A percentile compares a stretch with the other conserved stretches of the same genome.
These are phyloP conservation scores for Hiodon alosoides DNA, from an alignment of 2,113 vertebrate species.

Conservation along the genomic window DNA sequence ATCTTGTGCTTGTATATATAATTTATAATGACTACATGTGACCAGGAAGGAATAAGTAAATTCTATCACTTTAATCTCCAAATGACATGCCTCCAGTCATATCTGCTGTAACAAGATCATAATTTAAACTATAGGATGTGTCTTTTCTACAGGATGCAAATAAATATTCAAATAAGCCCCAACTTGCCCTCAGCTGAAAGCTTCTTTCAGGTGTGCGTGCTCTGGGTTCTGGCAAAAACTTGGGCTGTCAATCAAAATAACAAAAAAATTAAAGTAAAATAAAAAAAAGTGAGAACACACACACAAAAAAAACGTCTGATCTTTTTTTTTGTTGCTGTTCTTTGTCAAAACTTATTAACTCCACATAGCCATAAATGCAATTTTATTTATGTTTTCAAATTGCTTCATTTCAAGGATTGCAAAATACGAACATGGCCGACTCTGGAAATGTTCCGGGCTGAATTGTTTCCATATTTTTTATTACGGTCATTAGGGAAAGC, in stretches of 20 bases:
- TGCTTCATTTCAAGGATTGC: background rate
- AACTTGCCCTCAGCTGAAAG: conserved; percentile 35
- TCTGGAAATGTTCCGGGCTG: background rate
- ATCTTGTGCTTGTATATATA: conserved; percentile 30
- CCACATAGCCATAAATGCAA: background rate
- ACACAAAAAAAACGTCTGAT: conserved; percentile 35
- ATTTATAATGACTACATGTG: conserved; percentile 58
- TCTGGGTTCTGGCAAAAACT: conserved; percentile 59
- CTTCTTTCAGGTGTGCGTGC: conserved; percentile 44
- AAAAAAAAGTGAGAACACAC: conserved; percentile 48
- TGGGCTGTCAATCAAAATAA: conserved; percentile 69
- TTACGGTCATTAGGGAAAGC: background rate
- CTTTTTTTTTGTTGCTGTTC: conserved; percentile 33
- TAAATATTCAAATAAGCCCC: conserved; percentile 64
- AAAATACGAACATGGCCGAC: background rate
- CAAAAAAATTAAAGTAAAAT: too few species aligned
- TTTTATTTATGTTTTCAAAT: background rate
- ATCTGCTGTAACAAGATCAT: conserved; percentile 68
- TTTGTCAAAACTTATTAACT: background rate
- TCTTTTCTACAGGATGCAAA: conserved; percentile 45
- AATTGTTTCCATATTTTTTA: background rate
- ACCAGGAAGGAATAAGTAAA: conserved; percentile 51
- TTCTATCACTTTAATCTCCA: conserved; percentile 39
- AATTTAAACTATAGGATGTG: conserved; percentile 59
- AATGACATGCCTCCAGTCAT: conserved; percentile 55